Percentiles rank a stretch among this genome's conserved stretches.
These are phyloP conservation scores for Oppia nitens DNA, from an alignment of 1,140 invertebrate species.

Conservation along the genomic window DNA sequence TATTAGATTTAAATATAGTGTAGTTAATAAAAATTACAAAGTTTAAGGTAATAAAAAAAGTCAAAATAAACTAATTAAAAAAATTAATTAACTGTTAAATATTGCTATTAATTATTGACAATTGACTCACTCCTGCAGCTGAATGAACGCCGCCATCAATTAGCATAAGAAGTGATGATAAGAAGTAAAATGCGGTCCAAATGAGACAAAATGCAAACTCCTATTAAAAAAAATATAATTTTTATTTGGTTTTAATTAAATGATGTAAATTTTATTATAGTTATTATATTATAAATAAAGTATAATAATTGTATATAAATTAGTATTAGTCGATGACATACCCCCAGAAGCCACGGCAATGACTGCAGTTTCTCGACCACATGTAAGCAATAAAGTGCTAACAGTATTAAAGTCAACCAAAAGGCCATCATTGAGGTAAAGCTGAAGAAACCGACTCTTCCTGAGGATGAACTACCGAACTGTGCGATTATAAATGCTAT, in stretches of 20 bases:
- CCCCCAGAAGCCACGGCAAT: conserved; percentile 71
- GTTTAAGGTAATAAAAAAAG: too few species aligned
- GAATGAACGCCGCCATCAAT: conserved; percentile 5
- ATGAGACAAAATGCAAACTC: conserved; percentile 53
- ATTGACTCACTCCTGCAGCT: conserved; percentile 7
- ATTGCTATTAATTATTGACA: background rate
- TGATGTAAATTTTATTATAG: background rate
- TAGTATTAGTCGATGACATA: conserved; percentile 31
- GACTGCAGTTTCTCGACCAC: conserved; percentile 63
- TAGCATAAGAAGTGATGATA: conserved; percentile 7
- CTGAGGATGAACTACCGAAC: conserved; percentile 34
- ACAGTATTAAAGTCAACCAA: conserved; percentile 59
- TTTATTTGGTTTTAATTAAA: background rate
- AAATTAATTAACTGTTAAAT: too few species aligned
- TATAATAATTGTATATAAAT: background rate
- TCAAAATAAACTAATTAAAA: too few species aligned
- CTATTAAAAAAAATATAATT: conserved; percentile 27
- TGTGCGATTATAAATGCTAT: conserved; percentile 66
- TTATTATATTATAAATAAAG: background rate
- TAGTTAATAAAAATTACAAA: too few species aligned
- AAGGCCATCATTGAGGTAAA: conserved; percentile 69
- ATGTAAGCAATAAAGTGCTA: conserved; percentile 66
- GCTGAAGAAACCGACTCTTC: conserved; percentile 47
- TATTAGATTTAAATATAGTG: too few species aligned
- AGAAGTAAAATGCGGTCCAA: conserved; percentile 50